Percentiles rank a stretch among this genome's conserved stretches.
Evolutionary conservation across 1,140 invertebrate genomes (phyloP).

Genomic region (roundworm (Caenorhabditis elegans)): WBcel235 BX284603.4:1048501-1049000

Average conservation of each 20-base stretch:
- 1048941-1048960: background rate
- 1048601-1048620: background rate
- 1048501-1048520: background rate
- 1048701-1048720: background rate
- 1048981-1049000: slow-evolving; percentile 1
- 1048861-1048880: slow-evolving; percentile 16
- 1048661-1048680: slow-evolving; percentile 2
- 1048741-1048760: slow-evolving; percentile 3
- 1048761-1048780: background rate
- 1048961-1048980: background rate
- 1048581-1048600: background rate
- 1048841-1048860: background rate
- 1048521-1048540: slow-evolving; percentile 19
- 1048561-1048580: background rate
- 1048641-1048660: background rate
- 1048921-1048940: slow-evolving; percentile 1
- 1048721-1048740: background rate
- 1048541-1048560: background rate
- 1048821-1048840: background rate
- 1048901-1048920: background rate
- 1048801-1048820: background rate
- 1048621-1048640: background rate
- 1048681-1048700: background rate
- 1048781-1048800: background rate
- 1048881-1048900: background rate